These are phyloP conservation scores for Anas platyrhynchos DNA, from an alignment of 2,113 vertebrate genomes.

Conservation along the genomic window DNA sequence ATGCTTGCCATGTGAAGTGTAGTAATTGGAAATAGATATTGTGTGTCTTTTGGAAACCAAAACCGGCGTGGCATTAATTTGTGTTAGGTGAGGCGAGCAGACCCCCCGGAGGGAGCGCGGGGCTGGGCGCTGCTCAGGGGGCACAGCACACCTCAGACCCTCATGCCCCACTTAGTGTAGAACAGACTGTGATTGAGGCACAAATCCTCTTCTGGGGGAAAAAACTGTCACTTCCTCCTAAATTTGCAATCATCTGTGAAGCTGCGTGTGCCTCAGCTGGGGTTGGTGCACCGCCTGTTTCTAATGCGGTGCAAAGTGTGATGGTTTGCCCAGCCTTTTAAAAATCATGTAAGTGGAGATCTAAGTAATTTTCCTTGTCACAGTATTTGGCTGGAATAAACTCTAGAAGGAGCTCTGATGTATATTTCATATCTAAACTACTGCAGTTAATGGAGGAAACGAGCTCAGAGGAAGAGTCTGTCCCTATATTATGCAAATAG, in stretches of 20 bases:
- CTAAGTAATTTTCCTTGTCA: conserved; percentile 36
- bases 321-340: neutral
- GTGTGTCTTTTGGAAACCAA: neutral
- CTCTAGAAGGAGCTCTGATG: neutral
- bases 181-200: neutral
- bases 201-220: neutral
- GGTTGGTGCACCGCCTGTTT: accelerated
- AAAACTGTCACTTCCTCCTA: neutral
- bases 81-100: neutral
- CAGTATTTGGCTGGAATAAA: neutral
- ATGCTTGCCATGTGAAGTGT: neutral
- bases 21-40: neutral
- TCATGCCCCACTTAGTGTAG: accelerated
- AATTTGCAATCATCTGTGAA: neutral
- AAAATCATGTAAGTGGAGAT: neutral
- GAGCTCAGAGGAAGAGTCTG: neutral
- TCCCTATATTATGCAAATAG: neutral
- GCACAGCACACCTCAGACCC: neutral
- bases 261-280: accelerated
- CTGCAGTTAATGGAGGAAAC: neutral
- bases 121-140: neutral
- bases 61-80: neutral
- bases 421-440: neutral
- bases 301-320: accelerated
- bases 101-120: neutral